A percentile compares a stretch with the other conserved stretches of the same genome.
phyloP scores from a whole-genome alignment of 2,113 vertebrate species.

The Bufo gargarizans region DNA sequence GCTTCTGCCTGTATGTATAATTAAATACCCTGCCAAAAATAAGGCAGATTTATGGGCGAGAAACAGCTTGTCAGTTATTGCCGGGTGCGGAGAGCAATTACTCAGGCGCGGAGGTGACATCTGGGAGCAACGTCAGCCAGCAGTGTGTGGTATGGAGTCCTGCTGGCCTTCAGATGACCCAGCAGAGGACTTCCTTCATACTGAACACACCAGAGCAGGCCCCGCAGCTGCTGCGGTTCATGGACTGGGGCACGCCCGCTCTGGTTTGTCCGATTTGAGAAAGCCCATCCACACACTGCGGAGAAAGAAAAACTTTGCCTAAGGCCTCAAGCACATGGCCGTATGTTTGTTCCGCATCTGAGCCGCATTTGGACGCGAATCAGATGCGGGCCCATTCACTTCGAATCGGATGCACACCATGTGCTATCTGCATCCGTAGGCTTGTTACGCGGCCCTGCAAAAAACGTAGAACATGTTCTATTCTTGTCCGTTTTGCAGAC shows the following conservation, averaged over 20 bases:
- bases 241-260: neutral
- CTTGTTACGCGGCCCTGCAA: no score
- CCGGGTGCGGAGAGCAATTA: neutral
- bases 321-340: no score
- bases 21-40: neutral
- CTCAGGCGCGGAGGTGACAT: neutral
- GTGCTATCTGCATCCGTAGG: no score
- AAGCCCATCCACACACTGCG: neutral
- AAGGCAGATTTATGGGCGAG: neutral
- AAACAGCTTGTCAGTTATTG: constrained; percentile 4
- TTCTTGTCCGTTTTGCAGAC: no score
- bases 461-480: no score
- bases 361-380: no score
- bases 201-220: neutral
- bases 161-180: neutral
- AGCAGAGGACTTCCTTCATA: neutral
- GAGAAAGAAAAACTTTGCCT: no score
- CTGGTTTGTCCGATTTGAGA: neutral
- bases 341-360: no score
- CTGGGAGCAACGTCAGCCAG: neutral
- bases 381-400: no score
- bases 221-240: neutral
- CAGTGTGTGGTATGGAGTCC: neutral
- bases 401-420: no score
- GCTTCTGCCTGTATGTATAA: neutral